Conservation (phyloP, 2,888 invertebrate species). For the Plusia festucae region DNA sequence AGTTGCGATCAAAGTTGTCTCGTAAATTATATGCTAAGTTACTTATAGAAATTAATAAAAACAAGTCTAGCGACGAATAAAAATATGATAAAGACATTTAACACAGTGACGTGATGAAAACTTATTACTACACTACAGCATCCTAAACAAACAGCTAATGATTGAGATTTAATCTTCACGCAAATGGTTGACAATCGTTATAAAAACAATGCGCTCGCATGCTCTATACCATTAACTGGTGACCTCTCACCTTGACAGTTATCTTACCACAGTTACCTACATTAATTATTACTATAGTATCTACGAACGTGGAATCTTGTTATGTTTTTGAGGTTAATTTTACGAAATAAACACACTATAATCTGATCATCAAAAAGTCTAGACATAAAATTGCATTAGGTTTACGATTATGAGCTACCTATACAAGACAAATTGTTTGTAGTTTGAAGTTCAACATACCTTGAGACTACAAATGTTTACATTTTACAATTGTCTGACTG, state of each 20-base stretch:
- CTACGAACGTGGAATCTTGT: not conserved
- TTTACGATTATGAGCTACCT: too few species aligned
- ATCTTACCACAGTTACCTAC: not conserved
- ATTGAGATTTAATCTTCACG: not conserved
- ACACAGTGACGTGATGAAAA: not conserved
- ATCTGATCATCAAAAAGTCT: too few species aligned
- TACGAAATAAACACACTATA: too few species aligned
- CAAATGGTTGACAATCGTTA: not conserved
- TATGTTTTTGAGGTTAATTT: not conserved
- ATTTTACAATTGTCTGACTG: too few species aligned
- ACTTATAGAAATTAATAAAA: not conserved
- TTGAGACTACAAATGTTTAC: too few species aligned
- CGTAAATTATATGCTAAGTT: not conserved
- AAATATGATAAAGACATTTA: not conserved
- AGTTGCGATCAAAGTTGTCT: too few species aligned
- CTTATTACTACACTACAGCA: not conserved
- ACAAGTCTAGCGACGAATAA: not conserved
- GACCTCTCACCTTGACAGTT: not conserved
- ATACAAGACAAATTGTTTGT: too few species aligned
- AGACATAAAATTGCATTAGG: too few species aligned
- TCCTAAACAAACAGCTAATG: not conserved
- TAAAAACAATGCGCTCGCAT: not conserved
- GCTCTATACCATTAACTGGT: not conserved
- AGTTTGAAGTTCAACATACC: too few species aligned
- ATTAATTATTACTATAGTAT: not conserved